Evolutionary conservation across 2,888 invertebrate species (phyloP), one percentile per base, ranked within the genome.

Genomic region (Cephus spinipes): DNA sequence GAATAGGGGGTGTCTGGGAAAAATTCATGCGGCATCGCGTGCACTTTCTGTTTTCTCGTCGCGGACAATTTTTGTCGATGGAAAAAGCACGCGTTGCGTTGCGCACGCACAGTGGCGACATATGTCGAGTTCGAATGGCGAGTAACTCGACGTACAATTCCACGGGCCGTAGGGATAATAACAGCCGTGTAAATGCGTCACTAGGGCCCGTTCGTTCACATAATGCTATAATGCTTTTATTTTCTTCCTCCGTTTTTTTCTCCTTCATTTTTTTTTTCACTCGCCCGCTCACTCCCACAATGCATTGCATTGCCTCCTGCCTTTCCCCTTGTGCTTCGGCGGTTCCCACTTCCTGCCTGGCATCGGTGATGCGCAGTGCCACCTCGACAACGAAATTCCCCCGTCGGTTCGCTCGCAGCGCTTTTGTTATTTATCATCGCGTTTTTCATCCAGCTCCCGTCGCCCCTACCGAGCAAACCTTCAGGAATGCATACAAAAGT

Each of bases 361-460:
- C 90, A 90, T 89, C 89, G 89, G 89, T 89, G 90, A 90, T 90
- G 90, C 90, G 90, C 90, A 90, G 90, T 89, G 90, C 91, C 89
- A 89, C 89, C 87, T 87, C 85, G 87, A 88, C 89, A 86, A 88
- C 89, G 87, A 88, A 89, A 89, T 89, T 87, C 89, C 89, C 85
- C 87, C 85, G 82, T 82, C 85, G 85, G 81, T 84, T 85, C 86
- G 79, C 78, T 79, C 79, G 82, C 80, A 40, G 40, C 40, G 40
- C 40, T 40, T 82, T 85, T 83, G 81, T 82, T 81, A 81, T 81
- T 82, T 79, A 79, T 81, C 75, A 75, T 77, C 73, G 34, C 73
- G 69, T 77, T 77, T 80, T 77, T 79, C 75, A 77, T 74, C 75
- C 75, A 69, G 75, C 73, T 78, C 69, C 69, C 68, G 23, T 73